Conservation (phyloP, 2,888 invertebrate genomes). For the Argyresthia goedartella region DNA sequence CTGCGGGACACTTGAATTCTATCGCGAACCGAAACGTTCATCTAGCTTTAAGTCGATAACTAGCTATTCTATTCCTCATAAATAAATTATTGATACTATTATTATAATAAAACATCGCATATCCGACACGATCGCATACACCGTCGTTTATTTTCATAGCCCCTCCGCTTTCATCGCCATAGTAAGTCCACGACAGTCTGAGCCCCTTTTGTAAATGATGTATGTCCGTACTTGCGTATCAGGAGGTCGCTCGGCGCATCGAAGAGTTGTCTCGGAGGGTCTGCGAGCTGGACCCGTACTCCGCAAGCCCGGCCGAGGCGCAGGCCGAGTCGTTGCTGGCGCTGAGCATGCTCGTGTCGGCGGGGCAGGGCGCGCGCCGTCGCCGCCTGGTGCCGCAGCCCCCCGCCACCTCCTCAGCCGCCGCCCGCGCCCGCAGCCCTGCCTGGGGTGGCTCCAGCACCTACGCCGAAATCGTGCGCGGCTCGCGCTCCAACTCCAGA, state of each 20-base stretch:
- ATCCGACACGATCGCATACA: slow-evolving; percentile 38
- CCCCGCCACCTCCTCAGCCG: slow-evolving; percentile 33
- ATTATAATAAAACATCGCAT: slow-evolving; percentile 35
- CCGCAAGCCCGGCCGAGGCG: slow-evolving; percentile 67
- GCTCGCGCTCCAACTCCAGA: slow-evolving; percentile 46
- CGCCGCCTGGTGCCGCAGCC: slow-evolving; percentile 35
- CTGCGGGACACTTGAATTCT: slow-evolving; percentile 78
- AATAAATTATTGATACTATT: slow-evolving; percentile 11
- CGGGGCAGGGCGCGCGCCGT: slow-evolving; percentile 27
- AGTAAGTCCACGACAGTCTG: slow-evolving; percentile 20
- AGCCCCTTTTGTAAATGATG: slow-evolving; percentile 58
- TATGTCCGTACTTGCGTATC: slow-evolving; percentile 73
- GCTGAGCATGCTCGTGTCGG: slow-evolving; percentile 44
- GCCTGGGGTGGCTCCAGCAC: slow-evolving; percentile 84
- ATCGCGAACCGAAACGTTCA: slow-evolving; percentile 29
- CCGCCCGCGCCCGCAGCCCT: slow-evolving; percentile 69
- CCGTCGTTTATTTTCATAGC: slow-evolving; percentile 53
- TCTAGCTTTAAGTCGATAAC: slow-evolving; percentile 35
- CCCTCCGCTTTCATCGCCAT: slow-evolving; percentile 30
- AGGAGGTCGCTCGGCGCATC: slow-evolving; percentile 80
- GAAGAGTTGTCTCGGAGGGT: slow-evolving; percentile 79
- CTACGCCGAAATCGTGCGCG: slow-evolving; percentile 84
- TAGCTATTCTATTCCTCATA: not conserved
- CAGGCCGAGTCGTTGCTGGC: slow-evolving; percentile 72
- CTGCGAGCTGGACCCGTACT: slow-evolving; percentile 83